Conservation (phyloP, 2,888 invertebrate genomes). For the Drepanosiphum platanoidis region DNA sequence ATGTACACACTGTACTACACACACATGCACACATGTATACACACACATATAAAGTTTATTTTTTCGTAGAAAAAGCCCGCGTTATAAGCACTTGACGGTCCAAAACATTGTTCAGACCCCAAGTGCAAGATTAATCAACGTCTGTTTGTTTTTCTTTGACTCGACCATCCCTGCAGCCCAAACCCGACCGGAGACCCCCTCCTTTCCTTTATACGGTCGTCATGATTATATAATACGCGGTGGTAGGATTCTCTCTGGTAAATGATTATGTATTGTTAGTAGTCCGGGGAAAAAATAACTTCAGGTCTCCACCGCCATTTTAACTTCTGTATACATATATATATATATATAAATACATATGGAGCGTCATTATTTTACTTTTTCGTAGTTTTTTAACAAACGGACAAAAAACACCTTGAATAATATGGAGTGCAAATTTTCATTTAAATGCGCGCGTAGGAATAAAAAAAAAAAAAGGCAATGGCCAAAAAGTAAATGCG, state of each 20-base stretch:
- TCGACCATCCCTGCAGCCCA: background rate
- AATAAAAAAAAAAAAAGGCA: background rate
- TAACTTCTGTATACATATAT: constrained; percentile 21
- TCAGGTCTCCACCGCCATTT: constrained; percentile 36
- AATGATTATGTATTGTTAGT: constrained; percentile 57
- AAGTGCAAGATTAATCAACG: constrained; percentile 61
- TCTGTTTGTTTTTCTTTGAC: constrained; percentile 60
- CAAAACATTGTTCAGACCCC: constrained; percentile 54
- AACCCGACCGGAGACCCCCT: constrained; percentile 7
- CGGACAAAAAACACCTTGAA: constrained; percentile 17
- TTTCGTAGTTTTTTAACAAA: constrained; percentile 26
- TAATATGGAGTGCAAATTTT: constrained; percentile 32
- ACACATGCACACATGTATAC: background rate
- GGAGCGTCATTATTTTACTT: constrained; percentile 50
- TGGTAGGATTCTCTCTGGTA: constrained; percentile 36
- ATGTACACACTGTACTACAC: background rate
- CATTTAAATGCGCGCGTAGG: background rate
- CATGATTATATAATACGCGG: constrained; percentile 33
- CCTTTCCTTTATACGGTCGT: constrained; percentile 23
- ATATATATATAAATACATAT: background rate
- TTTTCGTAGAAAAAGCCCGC: constrained; percentile 59
- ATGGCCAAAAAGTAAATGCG: background rate
- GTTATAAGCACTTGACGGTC: constrained; percentile 58
- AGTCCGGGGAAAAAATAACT: constrained; percentile 38
- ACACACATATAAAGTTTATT: constrained; percentile 47